Base-by-base conservation (phyloP, 2,888 invertebrate genomes). In the Aelia acuminata region DNA sequence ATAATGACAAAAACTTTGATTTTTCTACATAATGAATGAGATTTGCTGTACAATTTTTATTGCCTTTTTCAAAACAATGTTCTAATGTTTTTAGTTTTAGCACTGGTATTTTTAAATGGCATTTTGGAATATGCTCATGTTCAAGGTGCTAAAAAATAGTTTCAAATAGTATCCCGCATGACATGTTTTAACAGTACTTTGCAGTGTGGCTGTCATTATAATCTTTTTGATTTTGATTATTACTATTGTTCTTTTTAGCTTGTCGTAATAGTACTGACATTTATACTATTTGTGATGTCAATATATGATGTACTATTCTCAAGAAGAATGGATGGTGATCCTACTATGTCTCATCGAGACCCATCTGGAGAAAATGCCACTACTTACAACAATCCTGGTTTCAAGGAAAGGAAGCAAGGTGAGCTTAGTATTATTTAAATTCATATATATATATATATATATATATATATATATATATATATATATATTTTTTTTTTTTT, bases 301-400 rank as follows among this genome's bases (percentile, higher is more conserved):
- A 92, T 97, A 88, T 97, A 97, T 92, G 97, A 97, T 92, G 94
- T 96, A 91, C 93, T 97, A 91, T 96, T 95, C 92, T 94, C 97
- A 26, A 94, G 96, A 90, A 94, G 95, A 89, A 93, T 93, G 47
- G 96, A 96, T 13, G 97, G 97, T 22, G 97, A 97, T 92, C 97
- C 97, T 0, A 97, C 97, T 70, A 92, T 92, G 91, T 92, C 93
- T 91, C 93, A 93, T 89, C 92, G 94, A 90, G 94, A 94, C 90
- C 92, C 94, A 48, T 93, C 93, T 50, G 93, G 93, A 4, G 94
- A 94, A 89, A 94, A 94, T 89, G 95, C 95, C 39, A 95, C 96
- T 75, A 97, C 97, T 57, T 96, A 96, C 92, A 96, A 96, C 91
- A 97, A 97, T 93, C 97, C 97, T 10, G 97, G 97, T 53, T 97